Percentiles rank a stretch among this genome's conserved stretches.
These are phyloP conservation scores for Alouatta palliata DNA, from an alignment of 2,113 vertebrate genomes.

Conservation along the genomic window DNA sequence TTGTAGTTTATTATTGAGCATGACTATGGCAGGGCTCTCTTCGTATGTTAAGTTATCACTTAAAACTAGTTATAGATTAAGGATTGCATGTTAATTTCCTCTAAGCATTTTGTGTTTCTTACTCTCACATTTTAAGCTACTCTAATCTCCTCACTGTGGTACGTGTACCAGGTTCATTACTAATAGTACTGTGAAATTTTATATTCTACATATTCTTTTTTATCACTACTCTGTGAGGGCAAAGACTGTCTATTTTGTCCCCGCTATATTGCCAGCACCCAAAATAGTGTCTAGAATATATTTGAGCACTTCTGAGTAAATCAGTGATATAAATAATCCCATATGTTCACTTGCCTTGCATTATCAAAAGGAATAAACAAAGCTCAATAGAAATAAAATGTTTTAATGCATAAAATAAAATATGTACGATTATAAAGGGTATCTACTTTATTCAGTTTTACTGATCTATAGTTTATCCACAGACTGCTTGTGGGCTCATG, in stretches of 20 bases:
- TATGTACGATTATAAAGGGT: background rate
- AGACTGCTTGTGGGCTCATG: background rate
- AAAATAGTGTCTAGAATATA: slow-evolving; percentile 8
- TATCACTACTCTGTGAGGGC: background rate
- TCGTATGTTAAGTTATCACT: background rate
- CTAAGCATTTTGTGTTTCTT: slow-evolving; percentile 17
- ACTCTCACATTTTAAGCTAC: background rate
- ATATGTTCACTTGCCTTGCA: background rate
- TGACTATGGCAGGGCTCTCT: background rate
- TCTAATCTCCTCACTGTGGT: background rate
- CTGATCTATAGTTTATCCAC: background rate
- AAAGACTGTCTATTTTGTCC: background rate
- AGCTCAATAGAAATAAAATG: background rate
- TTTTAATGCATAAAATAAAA: slow-evolving; percentile 6
- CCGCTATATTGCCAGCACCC: background rate
- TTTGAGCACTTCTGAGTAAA: slow-evolving; percentile 29
- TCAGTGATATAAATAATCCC: background rate
- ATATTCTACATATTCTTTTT: background rate
- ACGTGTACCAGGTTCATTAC: background rate
- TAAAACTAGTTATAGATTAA: background rate
- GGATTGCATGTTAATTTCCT: background rate
- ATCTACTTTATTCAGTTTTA: background rate
- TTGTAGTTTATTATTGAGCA: background rate
- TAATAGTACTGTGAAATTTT: background rate
- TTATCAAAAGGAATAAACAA: background rate